Evolutionary conservation across 1,140 invertebrate species (phyloP), one percentile per base, ranked within the genome.

Genomic region (Galleria mellonella): DNA sequence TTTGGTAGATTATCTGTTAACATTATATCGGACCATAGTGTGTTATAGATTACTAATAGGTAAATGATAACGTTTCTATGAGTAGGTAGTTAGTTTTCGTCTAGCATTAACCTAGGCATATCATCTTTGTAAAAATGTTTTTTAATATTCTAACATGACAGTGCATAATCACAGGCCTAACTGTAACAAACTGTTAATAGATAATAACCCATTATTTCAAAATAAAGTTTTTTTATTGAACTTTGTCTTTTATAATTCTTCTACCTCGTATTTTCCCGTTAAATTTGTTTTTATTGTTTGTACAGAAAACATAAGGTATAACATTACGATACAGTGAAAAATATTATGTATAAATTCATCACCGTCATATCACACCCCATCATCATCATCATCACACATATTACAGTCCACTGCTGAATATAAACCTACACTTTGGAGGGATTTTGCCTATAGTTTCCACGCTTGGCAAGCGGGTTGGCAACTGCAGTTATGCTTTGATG

Each of bases 1-100:
- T 62, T 70, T 79, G 78, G 81, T 79, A 53, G 60, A 81, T 84
- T 84, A 84, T 84, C 81, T 84, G 78, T 84, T 84, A 84, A 83
- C 81, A 77, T 41, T 47, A 49, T 46, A 43, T 53, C 49, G 62
- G 55, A 75, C 54, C 55, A 57, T 55, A 51, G 43, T 41, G 32
- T 47, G 40, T 39, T 17, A 17, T 52, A 52, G 44, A 15, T 2
- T 46, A 41, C 23, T 13, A 29, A 43, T 48, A 44, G 37, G 39
- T 51, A 44, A 41, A 30, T 42, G 38, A 49, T 50, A 39, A 56
- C 44, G 41, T 47, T 47, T 55, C 29, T 51, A 52, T 53, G 31
- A 39, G 6, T 38, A 47, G 38, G 40, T 43, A 47, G 37, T 28
- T 27, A 39, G 48, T 42, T 38, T 38, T 55, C 51, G 47, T 62